Percentiles rank a stretch among this genome's conserved stretches.
phyloP scores from a whole-genome alignment of 2,888 invertebrate species.

The Patella caerulea region DNA sequence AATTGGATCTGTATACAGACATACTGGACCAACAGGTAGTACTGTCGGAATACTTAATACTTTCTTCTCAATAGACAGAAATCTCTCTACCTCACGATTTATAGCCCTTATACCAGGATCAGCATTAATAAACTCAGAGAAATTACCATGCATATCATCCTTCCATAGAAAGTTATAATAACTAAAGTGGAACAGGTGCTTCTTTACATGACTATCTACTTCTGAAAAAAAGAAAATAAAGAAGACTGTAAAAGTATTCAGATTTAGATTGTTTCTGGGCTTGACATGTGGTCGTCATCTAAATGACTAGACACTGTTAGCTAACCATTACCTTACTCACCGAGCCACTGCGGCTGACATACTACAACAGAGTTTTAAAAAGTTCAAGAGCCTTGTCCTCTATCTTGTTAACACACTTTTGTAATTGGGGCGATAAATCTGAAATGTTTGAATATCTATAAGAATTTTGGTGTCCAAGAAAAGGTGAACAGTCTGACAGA shows the following conservation, averaged over 20 bases:
- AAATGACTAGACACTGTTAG: too few species aligned
- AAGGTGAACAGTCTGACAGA: background rate
- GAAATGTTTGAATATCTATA: too few species aligned
- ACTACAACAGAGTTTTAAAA: too few species aligned
- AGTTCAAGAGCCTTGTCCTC: background rate
- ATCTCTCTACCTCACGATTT: slow-evolving; percentile 60
- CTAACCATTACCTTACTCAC: too few species aligned
- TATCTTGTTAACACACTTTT: background rate
- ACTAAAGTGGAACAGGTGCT: slow-evolving; percentile 68
- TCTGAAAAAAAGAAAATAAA: slow-evolving; percentile 49
- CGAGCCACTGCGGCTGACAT: too few species aligned
- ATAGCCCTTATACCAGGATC: slow-evolving; percentile 66
- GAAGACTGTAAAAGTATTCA: too few species aligned
- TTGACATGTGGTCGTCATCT: too few species aligned
- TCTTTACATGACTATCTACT: slow-evolving; percentile 58
- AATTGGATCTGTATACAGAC: slow-evolving; percentile 66
- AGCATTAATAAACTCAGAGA: slow-evolving; percentile 65
- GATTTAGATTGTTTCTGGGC: too few species aligned
- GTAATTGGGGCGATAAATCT: too few species aligned
- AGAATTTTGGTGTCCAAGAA: background rate
- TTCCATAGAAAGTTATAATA: slow-evolving; percentile 71
- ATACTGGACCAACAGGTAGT: slow-evolving; percentile 67
- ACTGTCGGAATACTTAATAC: slow-evolving; percentile 59
- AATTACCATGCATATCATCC: slow-evolving; percentile 70
- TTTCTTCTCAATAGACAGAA: slow-evolving; percentile 67